Base-by-base conservation (phyloP, 2,888 invertebrate genomes). In the Microplitis deprimator region DNA sequence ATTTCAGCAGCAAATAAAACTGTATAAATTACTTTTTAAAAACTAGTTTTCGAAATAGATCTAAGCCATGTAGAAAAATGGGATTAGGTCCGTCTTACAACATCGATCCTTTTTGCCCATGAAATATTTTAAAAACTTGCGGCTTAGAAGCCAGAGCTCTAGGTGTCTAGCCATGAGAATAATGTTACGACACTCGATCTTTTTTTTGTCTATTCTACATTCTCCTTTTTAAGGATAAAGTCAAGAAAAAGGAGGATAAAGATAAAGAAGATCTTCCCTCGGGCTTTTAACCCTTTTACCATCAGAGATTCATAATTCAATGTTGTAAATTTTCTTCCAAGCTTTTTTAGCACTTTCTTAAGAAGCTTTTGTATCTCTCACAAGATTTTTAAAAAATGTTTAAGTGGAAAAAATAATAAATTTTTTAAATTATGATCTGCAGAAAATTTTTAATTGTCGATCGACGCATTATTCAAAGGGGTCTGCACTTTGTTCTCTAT, bases 241-340 rank as follows among this genome's bases (percentile, higher is more conserved):
- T 39, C 16, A n/a, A 71, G 17, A 67, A 39, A 67, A 76, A 59
- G 38, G 62, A 76, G 20, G 72, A 68, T 59, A 72, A 50, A 13
- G 50, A 50, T 50, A 50, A 50, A 50, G 50, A 29, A n/a, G 59
- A 67, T 67, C 10, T 50, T 68, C 73, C 77, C 77, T 68, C 29
- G 62, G 73, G 77, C 64, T n/a, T 50, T 64, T 64, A 77, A 77
- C 77, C 73, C 77, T 73, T 77, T 77, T 77, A 73, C 40, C 67
- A 41, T 41, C 38, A 64, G 40, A 39, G 75, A 80, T 80, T 81
- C 79, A 80, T 79, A 79, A 80, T 80, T 81, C 78, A 80, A 75
- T 77, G 68, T n/a, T 50, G 68, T 75, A 75, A 80, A 29, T 29
- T 29, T 29, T 29, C 78, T 76, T 79, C 73, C 29, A 29, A 29